Evolutionary conservation across 2,113 vertebrate genomes (phyloP).

Genomic region (Oncorhynchus gorbuscha): DNA sequence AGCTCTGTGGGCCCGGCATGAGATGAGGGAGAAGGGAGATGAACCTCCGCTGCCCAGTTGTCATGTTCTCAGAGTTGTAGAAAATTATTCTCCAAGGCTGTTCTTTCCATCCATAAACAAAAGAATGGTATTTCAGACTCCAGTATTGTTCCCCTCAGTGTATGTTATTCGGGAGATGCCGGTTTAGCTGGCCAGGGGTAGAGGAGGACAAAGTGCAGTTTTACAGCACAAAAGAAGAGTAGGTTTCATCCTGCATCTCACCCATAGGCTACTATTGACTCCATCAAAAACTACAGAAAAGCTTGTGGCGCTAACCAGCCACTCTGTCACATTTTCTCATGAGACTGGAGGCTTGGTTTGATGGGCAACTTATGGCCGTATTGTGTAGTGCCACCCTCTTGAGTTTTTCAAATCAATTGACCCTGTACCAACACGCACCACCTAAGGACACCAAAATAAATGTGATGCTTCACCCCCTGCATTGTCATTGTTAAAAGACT

Average conservation of each 20-base stretch:
- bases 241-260: conserved; percentile 47
- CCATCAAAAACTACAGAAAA: not conserved
- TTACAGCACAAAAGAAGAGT: conserved; percentile 47
- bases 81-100: conserved; percentile 41
- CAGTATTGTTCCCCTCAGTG: conserved; percentile 46
- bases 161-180: conserved; percentile 53
- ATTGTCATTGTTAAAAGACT: not conserved
- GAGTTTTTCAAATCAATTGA: not conserved
- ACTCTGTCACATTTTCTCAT: not conserved
- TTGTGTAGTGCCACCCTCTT: conserved; percentile 50
- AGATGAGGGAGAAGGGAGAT: conserved; percentile 38
- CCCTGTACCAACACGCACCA: not conserved
- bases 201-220: conserved; percentile 52
- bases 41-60: conserved; percentile 51
- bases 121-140: conserved; percentile 13
- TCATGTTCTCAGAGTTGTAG: conserved; percentile 47
- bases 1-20: conserved; percentile 27
- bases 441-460: not conserved
- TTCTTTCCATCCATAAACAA: conserved; percentile 56
- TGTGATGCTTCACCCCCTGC: not conserved
- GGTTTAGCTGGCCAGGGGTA: conserved; percentile 58
- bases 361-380: conserved; percentile 29
- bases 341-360: conserved; percentile 16
- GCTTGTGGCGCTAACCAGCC: not conserved
- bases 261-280: conserved; percentile 32